These are phyloP conservation scores for Geococcyx californianus DNA, from an alignment of 2,113 vertebrate genomes.

Conservation along the genomic window DNA sequence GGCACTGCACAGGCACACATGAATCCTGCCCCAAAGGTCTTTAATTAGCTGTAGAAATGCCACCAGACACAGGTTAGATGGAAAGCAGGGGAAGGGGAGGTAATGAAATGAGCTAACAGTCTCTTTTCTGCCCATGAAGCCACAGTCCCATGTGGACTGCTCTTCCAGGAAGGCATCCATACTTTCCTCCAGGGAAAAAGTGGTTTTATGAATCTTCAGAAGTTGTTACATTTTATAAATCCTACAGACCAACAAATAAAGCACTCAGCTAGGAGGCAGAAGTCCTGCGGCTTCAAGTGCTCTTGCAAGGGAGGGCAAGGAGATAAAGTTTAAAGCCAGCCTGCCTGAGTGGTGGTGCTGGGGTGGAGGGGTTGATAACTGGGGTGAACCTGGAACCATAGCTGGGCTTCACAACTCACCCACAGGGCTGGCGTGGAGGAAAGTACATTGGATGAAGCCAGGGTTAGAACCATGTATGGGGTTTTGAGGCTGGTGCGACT, in stretches of 20 bases:
- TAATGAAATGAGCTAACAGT: not conserved
- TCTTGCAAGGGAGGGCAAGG: not conserved
- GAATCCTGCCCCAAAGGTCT: not conserved
- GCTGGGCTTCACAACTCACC: rapidly evolving
- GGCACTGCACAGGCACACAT: rapidly evolving
- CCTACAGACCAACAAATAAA: not conserved
- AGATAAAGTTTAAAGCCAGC: not conserved
- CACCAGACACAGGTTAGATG: not conserved
- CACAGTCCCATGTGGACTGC: not conserved
- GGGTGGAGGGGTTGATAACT: rapidly evolving
- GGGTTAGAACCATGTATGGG: rapidly evolving
- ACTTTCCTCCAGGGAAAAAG: not conserved
- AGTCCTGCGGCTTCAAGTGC: not conserved
- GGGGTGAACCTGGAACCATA: not conserved
- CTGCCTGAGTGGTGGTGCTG: rapidly evolving
- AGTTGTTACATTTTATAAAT: not conserved
- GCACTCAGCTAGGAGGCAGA: not conserved
- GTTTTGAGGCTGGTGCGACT: not conserved
- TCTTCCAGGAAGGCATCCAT: rapidly evolving
- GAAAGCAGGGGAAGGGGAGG: rapidly evolving
- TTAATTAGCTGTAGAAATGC: not conserved
- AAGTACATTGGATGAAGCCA: not conserved
- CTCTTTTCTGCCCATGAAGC: not conserved
- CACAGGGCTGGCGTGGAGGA: rapidly evolving
- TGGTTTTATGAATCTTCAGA: rapidly evolving